phyloP scores from a whole-genome alignment of 2,888 invertebrate species.

The Amphipyra tragopoginis region DNA sequence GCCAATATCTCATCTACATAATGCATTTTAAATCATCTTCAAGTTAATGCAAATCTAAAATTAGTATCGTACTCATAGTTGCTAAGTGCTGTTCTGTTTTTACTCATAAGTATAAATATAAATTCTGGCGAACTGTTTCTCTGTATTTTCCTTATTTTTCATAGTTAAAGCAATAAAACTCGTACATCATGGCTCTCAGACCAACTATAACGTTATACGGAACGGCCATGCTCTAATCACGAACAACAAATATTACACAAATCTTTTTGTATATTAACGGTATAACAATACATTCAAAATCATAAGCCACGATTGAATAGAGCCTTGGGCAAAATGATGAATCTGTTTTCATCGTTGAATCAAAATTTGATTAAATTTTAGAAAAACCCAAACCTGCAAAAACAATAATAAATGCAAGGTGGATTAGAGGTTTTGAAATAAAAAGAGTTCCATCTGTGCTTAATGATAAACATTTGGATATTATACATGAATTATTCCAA shows the following conservation, averaged over 20 bases:
- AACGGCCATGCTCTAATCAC: conserved; percentile 43
- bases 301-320: conserved; percentile 3
- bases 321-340: conserved; percentile 12
- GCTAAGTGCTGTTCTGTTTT: conserved; percentile 23
- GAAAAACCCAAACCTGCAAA: neutral
- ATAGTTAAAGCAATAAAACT: conserved; percentile 51
- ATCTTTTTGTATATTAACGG: conserved; percentile 32
- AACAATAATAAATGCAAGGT: neutral
- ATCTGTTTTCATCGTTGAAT: neutral
- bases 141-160: conserved; percentile 51
- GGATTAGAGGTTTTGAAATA: no score
- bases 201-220: conserved; percentile 34
- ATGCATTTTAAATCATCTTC: conserved; percentile 29
- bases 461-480: no score
- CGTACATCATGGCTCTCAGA: conserved; percentile 33
- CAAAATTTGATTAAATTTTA: neutral
- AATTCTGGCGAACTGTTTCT: conserved; percentile 28
- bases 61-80: conserved; percentile 22
- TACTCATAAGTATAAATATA: conserved; percentile 26
- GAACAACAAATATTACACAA: conserved; percentile 42
- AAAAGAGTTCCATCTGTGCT: no score
- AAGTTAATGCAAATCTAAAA: conserved; percentile 26
- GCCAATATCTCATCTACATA: conserved; percentile 19
- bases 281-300: conserved; percentile 21
- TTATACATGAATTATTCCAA: no score